Percentiles rank a stretch among this genome's conserved stretches.
phyloP scores from a whole-genome alignment of 2,888 invertebrate genomes.

The Sycophila texana region DNA sequence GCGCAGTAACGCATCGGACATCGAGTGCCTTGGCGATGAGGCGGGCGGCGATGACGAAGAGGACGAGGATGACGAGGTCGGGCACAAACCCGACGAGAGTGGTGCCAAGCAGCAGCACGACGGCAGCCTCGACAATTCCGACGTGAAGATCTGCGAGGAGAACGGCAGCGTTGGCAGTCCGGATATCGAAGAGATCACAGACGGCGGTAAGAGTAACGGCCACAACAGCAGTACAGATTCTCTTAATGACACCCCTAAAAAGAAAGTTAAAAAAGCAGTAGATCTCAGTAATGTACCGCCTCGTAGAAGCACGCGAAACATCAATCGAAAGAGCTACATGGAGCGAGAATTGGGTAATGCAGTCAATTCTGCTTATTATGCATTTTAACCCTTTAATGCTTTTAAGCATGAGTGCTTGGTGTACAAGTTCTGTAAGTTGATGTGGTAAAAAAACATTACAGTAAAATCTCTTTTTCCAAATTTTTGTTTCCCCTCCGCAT shows the following conservation, averaged over 20 bases:
- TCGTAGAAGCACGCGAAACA: constrained; percentile 78
- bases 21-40: constrained; percentile 72
- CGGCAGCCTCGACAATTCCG: constrained; percentile 63
- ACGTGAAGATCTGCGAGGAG: constrained; percentile 71
- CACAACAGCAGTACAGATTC: constrained; percentile 61
- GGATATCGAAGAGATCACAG: constrained; percentile 73
- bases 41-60: constrained; percentile 57
- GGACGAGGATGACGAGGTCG: constrained; percentile 63
- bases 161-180: constrained; percentile 72
- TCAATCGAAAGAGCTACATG: constrained; percentile 79
- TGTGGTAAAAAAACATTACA: neutral
- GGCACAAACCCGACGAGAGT: constrained; percentile 74
- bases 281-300: constrained; percentile 75
- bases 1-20: constrained; percentile 70
- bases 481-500: neutral
- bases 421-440: neutral
- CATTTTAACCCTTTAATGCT: constrained; percentile 38
- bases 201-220: constrained; percentile 67
- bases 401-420: constrained; percentile 14
- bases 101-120: constrained; percentile 52
- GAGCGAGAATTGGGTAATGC: constrained; percentile 75
- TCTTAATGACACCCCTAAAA: constrained; percentile 62
- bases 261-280: constrained; percentile 68
- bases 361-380: constrained; percentile 40
- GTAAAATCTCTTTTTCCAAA: too few relatives aligned